Evolutionary conservation across 2,797 vertebrate species (phyloP).

Genomic region (Numenius phaeopus): DNA sequence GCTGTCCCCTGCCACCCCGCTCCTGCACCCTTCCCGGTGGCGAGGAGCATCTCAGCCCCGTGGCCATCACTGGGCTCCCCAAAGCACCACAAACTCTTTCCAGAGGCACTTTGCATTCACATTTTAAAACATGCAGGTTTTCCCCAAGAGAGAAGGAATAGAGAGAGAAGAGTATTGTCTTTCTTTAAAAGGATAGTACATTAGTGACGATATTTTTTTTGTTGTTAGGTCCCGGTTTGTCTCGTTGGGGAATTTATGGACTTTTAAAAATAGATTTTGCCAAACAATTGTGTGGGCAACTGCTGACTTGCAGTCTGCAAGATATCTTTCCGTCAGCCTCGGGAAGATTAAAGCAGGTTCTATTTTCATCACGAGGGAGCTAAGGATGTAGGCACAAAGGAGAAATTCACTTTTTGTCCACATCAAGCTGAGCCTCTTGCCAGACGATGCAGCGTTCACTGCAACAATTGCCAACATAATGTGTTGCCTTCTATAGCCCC

Average conservation of each 20-base stretch:
- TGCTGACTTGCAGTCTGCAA: constrained; percentile 79
- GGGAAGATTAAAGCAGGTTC: constrained; percentile 75
- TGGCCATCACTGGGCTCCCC: fast-evolving
- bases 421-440: constrained; percentile 68
- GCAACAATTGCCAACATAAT: constrained; percentile 68
- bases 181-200: constrained; percentile 34
- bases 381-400: constrained; percentile 66
- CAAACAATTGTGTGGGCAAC: constrained; percentile 75
- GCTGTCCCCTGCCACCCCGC: background rate
- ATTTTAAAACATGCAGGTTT: background rate
- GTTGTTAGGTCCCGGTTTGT: constrained; percentile 45
- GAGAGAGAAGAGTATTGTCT: background rate
- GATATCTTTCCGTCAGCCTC: constrained; percentile 71
- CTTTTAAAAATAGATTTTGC: constrained; percentile 81
- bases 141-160: background rate
- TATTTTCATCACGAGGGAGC: constrained; percentile 71
- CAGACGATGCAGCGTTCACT: constrained; percentile 57
- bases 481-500: constrained; percentile 45
- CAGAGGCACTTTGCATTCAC: background rate
- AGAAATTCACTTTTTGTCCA: constrained; percentile 71
- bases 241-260: constrained; percentile 69
- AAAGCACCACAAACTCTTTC: background rate
- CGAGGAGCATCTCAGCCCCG: background rate
- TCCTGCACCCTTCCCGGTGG: background rate
- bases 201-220: constrained; percentile 8